A percentile compares a stretch with the other conserved stretches of the same genome.
Conservation (phyloP, 1,140 invertebrate species). For the Heliconius congener region DNA sequence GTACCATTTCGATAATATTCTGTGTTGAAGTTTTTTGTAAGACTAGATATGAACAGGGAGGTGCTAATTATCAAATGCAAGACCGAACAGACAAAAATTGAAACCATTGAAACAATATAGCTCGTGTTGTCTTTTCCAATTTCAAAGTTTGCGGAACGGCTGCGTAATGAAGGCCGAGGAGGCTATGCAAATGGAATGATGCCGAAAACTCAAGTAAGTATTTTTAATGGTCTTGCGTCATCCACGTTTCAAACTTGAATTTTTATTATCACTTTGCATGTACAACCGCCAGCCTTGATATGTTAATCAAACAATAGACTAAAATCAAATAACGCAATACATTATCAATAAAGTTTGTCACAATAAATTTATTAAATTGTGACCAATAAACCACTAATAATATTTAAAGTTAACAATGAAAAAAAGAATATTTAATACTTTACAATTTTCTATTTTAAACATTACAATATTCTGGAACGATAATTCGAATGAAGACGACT, state of each 20-base stretch:
- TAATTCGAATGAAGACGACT: background rate
- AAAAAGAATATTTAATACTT: background rate
- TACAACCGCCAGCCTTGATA: constrained; percentile 79
- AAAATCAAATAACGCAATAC: constrained; percentile 73
- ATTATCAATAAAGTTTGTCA: constrained; percentile 71
- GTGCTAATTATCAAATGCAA: constrained; percentile 80
- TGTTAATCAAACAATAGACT: constrained; percentile 79
- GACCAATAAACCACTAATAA: background rate
- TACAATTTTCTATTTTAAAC: background rate
- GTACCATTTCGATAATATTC: background rate
- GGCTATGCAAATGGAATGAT: constrained; percentile 77
- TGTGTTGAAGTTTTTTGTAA: background rate
- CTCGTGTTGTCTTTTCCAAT: constrained; percentile 77
- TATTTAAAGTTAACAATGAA: background rate
- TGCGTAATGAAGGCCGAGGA: constrained; percentile 78
- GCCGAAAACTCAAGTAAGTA: constrained; percentile 78
- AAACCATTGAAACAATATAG: constrained; percentile 80
- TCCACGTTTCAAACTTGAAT: constrained; percentile 79
- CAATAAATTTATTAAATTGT: constrained; percentile 60
- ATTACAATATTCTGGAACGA: too few relatives aligned
- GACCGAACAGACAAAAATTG: constrained; percentile 73
- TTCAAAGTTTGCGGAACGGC: constrained; percentile 79
- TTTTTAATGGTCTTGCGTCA: constrained; percentile 81
- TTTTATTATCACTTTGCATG: constrained; percentile 80
- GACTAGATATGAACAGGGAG: constrained; percentile 52